A percentile compares a stretch with the other conserved stretches of the same genome.
Evolutionary conservation across 1,140 invertebrate genomes (phyloP).

Genomic region (Drosophila bocki): DNA sequence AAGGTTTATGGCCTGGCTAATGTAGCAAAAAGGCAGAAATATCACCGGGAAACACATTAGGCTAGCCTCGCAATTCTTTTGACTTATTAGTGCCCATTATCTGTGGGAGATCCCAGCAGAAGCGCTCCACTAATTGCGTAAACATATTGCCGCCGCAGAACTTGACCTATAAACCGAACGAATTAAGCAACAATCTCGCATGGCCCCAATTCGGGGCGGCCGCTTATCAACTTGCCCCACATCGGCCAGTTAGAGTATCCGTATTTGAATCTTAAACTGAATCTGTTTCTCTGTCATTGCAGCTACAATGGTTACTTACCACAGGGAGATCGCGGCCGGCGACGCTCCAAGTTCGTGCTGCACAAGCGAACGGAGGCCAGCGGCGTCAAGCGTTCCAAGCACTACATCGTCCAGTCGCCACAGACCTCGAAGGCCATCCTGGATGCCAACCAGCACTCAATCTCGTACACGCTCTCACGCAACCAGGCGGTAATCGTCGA

Average conservation of each 20-base stretch:
- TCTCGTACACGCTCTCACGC: conserved; percentile 98
- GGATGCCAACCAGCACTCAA: conserved; percentile 96
- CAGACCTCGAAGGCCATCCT: conserved; percentile 95
- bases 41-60: conserved; percentile 9
- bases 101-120: conserved; percentile 7
- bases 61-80: conserved; percentile 44
- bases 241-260: conserved; percentile 35
- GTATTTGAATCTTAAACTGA: conserved; percentile 3
- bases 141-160: conserved; percentile 62
- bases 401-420: conserved; percentile 97
- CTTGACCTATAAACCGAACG: conserved; percentile 72
- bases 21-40: conserved; percentile 33
- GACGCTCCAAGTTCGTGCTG: conserved; percentile 97
- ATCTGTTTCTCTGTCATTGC: conserved; percentile 72
- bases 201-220: conserved; percentile 18
- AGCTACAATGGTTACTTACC: conserved; percentile 98
- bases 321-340: conserved; percentile 95
- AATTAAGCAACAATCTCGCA: conserved; percentile 53
- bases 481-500: conserved; percentile 99
- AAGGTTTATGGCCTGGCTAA: conserved; percentile 52
- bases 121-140: conserved; percentile 54
- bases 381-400: conserved; percentile 97
- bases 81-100: conserved; percentile 63
- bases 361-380: conserved; percentile 93
- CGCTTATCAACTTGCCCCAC: conserved; percentile 50